Base-by-base conservation (phyloP, 2,888 invertebrate species). In the Rhyacophila evoluta region DNA sequence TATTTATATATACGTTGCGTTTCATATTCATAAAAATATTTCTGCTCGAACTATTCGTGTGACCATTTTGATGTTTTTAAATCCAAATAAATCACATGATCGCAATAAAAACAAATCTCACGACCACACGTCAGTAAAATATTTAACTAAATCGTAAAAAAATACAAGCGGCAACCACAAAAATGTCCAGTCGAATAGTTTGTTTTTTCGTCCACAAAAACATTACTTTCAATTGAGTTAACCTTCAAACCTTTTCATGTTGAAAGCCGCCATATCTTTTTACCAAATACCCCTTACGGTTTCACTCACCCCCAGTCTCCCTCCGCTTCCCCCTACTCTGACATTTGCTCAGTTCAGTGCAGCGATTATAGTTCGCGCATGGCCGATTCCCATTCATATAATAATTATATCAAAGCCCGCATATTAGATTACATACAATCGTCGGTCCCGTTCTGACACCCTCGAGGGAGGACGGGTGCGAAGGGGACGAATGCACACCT, bases 391-490 rank as follows among this genome's bases (percentile, higher is more conserved):
- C 78, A 78, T 78, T 80, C 78, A 75, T 80, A 78, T 80, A 78
- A 80, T 78, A 78, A 80, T 80, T 75, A 80, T 80, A 80, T 78
- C 78, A 78, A 78, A 80, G 80, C 80, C 80, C 80, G 80, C 80
- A 80, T 80, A 74, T 73, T 76, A 79, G 72, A 79, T 79, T 79
- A 79, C 74, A 71, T 39, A 77, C 39, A 76, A 76, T 41, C 41
- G 55, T 68, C 77, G 38, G 33, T 37, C 69, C 67, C 41, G 25
- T 74, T 74, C 36, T 69, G 69, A 36, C 73, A n/a, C 41, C 69
- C 39, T 29, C 25, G 28, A 6, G 28, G 33, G 37, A 28, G 38
- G n/a, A 8, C 25, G 29, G 29, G 73, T 27, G 33, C 33, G 68
- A 77, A 36, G 10, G 38, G 33, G 77, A 77, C 37, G 73, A 41